Evolutionary conservation across 2,888 invertebrate species (phyloP).

Genomic region (Ochropacha duplaris): DNA sequence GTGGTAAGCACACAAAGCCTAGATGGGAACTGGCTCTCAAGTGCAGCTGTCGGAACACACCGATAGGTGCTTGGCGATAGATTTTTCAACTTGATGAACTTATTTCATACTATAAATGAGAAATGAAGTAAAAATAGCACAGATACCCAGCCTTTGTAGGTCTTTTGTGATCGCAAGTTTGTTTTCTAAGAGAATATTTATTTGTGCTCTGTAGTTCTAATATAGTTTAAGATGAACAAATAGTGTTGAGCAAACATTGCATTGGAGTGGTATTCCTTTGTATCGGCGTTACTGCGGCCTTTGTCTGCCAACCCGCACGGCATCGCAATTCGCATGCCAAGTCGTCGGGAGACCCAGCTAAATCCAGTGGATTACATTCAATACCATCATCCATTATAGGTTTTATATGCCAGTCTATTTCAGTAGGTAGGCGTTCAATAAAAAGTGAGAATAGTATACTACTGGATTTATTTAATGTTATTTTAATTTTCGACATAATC

Average conservation of each 20-base stretch:
- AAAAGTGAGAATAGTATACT: too few relatives aligned
- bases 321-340: conserved; percentile 28
- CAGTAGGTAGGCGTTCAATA: not conserved
- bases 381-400: conserved; percentile 10
- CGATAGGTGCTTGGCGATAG: too few relatives aligned
- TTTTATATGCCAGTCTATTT: conserved; percentile 2
- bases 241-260: conserved; percentile 32
- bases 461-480: too few relatives aligned
- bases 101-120: too few relatives aligned
- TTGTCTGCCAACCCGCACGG: conserved; percentile 30
- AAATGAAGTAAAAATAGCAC: conserved; percentile 16
- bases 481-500: too few relatives aligned
- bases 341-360: conserved; percentile 6
- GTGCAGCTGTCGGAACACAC: too few relatives aligned
- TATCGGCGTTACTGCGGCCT: conserved; percentile 28
- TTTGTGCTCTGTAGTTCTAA: conserved; percentile 13
- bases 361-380: conserved; percentile 6
- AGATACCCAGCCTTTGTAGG: not conserved
- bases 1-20: too few relatives aligned
- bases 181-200: conserved; percentile 11
- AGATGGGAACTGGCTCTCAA: too few relatives aligned
- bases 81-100: too few relatives aligned
- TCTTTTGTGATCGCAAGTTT: conserved; percentile 17
- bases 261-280: conserved; percentile 40
- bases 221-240: conserved; percentile 33